Evolutionary conservation across 2,888 invertebrate genomes (phyloP), one percentile per base, ranked within the genome.

Genomic region (Lucinisca nassula): DNA sequence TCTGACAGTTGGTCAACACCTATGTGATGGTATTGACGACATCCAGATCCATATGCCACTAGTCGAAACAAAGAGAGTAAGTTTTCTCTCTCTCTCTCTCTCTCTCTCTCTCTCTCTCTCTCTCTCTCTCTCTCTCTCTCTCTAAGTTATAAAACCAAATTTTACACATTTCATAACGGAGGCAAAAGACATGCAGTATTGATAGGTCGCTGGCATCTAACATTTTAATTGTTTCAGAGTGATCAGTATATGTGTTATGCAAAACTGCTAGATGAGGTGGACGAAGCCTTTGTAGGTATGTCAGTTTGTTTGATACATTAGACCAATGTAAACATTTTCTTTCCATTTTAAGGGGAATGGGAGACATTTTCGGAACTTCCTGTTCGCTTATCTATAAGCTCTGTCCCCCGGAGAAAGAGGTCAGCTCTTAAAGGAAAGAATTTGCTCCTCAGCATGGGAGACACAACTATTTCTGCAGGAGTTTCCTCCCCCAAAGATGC

Each of bases 271-370:
- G 70, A 82, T 27, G 58, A 58, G 37, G 70, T 77, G 1, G 82
- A 51, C n/a, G 84, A 84, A 30, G 58, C 32, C 12, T 84, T 35
- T 74, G 79, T 84, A 21, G 45, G 84, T 84, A 75, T 30, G 84
- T 79, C 30, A 30, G n/a, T n/a, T n/a, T n/a, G n/a, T n/a, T n/a
- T n/a, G n/a, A n/a, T n/a, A n/a, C n/a, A n/a, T n/a, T n/a, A n/a
- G n/a, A n/a, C n/a, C n/a, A n/a, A n/a, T n/a, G n/a, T n/a, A n/a
- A n/a, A n/a, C n/a, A n/a, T n/a, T n/a, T n/a, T n/a, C n/a, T n/a
- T n/a, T n/a, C n/a, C n/a, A n/a, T n/a, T n/a, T n/a, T n/a, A n/a
- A n/a, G n/a, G n/a, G n/a, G n/a, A n/a, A n/a, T n/a, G n/a, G n/a
- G n/a, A n/a, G n/a, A n/a, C n/a, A n/a, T n/a, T n/a, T n/a, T n/a